phyloP scores from a whole-genome alignment of 2,797 vertebrate genomes.

The Diglossa cyanea region DNA sequence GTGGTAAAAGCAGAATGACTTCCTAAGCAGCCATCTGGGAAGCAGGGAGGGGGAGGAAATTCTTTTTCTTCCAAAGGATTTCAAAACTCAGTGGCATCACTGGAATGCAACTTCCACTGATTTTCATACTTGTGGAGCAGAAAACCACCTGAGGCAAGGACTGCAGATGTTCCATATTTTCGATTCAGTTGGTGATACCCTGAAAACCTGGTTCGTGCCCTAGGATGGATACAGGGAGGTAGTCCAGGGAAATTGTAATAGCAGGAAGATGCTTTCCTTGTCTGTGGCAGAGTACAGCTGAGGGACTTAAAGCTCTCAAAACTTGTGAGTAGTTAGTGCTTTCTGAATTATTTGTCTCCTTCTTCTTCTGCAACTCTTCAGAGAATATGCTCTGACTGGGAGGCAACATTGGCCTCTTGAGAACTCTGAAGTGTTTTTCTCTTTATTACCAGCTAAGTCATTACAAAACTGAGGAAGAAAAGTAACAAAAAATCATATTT shows the following conservation, averaged over 20 bases:
- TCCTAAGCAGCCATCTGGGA: background rate
- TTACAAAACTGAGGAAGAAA: background rate
- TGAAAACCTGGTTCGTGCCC: background rate
- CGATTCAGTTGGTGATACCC: background rate
- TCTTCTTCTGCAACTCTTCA: background rate
- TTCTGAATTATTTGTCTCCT: background rate
- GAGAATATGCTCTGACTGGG: background rate
- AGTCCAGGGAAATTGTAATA: background rate
- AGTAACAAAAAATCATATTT: background rate
- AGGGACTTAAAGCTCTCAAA: background rate
- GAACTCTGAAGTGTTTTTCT: background rate
- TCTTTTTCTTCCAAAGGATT: background rate
- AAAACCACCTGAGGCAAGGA: background rate
- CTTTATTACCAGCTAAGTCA: background rate
- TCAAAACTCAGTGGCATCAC: background rate
- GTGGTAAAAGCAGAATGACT: background rate
- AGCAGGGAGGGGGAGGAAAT: background rate
- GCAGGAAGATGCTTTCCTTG: background rate
- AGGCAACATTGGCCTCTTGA: background rate
- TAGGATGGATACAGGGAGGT: background rate
- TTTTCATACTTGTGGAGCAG: background rate
- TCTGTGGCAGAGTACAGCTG: background rate
- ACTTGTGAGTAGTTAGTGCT: background rate
- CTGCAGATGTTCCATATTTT: background rate
- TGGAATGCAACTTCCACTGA: background rate